Evolutionary conservation across 2,113 vertebrate species (phyloP).

Genomic region (Nothocercus julius): DNA sequence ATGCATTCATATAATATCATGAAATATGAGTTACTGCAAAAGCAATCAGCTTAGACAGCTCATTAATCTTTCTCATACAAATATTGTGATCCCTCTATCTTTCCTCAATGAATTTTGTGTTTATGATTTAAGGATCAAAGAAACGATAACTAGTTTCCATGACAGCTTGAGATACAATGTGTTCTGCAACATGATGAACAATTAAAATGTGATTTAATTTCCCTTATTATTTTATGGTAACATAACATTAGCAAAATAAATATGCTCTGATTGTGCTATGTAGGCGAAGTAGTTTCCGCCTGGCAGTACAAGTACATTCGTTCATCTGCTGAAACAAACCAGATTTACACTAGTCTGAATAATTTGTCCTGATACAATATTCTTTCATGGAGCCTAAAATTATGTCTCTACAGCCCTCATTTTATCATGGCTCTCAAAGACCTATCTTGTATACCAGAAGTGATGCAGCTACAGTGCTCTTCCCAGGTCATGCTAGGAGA

Average conservation of each 20-base stretch:
- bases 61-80: conserved; percentile 39
- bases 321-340: conserved; percentile 10
- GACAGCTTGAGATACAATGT: conserved; percentile 19
- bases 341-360: conserved; percentile 38
- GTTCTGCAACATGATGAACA: conserved; percentile 8
- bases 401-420: not conserved
- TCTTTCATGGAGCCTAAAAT: conserved; percentile 13
- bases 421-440: not conserved
- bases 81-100: conserved; percentile 39
- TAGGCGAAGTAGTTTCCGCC: not conserved
- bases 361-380: not conserved
- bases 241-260: conserved; percentile 46
- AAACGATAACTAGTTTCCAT: conserved; percentile 43
- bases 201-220: conserved; percentile 46
- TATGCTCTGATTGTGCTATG: conserved; percentile 13
- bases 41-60: conserved; percentile 26
- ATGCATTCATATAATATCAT: not conserved
- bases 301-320: not conserved
- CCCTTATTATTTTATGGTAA: conserved; percentile 39
- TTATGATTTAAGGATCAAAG: conserved; percentile 34
- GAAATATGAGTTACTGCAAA: conserved; percentile 26
- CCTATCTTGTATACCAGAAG: not conserved
- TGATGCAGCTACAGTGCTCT: not conserved
- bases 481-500: not conserved
- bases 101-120: conserved; percentile 15